Conservation (phyloP, 2,888 invertebrate genomes). For the Andrena bucephala region DNA sequence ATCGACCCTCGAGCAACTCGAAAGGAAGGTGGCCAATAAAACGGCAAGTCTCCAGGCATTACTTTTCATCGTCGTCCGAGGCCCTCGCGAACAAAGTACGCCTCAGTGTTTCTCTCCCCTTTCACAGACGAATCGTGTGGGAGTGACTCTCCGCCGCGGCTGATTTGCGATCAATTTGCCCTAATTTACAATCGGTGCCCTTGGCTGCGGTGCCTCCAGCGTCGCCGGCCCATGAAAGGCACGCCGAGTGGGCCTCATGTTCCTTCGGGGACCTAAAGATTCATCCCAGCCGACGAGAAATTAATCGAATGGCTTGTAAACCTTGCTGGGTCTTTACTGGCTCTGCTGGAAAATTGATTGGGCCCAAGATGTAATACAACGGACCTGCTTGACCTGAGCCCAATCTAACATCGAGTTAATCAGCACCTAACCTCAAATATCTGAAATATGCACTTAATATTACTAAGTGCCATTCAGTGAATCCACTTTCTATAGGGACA, state of each 20-base stretch:
- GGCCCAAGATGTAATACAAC: too few species aligned
- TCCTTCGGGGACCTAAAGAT: conserved; percentile 40
- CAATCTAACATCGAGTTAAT: too few species aligned
- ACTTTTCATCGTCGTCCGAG: conserved; percentile 47
- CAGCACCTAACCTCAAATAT: too few species aligned
- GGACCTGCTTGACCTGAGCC: too few species aligned
- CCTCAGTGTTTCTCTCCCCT: conserved; percentile 28
- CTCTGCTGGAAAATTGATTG: conserved; percentile 1
- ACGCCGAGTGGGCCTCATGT: conserved; percentile 42
- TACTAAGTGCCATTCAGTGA: background rate
- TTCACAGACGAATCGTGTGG: conserved; percentile 62
- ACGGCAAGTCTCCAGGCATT: conserved; percentile 35
- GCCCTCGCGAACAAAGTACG: conserved; percentile 46
- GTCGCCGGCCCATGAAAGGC: conserved; percentile 51
- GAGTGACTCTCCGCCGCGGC: conserved; percentile 67
- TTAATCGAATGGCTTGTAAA: conserved; percentile 59
- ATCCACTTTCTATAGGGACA: too few species aligned
- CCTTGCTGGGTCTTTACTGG: conserved; percentile 38
- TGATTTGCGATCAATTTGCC: conserved; percentile 84
- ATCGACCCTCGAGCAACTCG: conserved; percentile 27
- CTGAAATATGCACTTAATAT: too few species aligned
- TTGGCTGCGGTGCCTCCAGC: conserved; percentile 49
- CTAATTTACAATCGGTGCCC: conserved; percentile 82
- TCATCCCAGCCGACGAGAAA: conserved; percentile 50
- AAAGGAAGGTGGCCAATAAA: conserved; percentile 51